phyloP scores from a whole-genome alignment of 2,888 invertebrate genomes.

The Beris chalybata region DNA sequence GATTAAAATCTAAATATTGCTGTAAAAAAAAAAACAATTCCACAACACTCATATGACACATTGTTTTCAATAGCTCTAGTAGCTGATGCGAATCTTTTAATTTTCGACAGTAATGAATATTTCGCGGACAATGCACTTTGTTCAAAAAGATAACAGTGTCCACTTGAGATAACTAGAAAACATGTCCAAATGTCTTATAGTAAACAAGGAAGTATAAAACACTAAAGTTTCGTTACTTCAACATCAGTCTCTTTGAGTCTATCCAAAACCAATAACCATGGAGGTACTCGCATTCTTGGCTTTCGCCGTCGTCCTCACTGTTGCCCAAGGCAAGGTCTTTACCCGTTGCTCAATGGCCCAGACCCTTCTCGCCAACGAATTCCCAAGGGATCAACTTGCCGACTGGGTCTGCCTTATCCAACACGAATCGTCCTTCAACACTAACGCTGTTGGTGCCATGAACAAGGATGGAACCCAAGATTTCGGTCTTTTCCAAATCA shows the following conservation, averaged over 20 bases:
- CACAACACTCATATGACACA: too few species aligned
- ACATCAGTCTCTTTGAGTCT: constrained; percentile 8
- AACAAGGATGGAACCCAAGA: constrained; percentile 26
- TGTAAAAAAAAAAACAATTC: too few species aligned
- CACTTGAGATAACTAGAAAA: too few species aligned
- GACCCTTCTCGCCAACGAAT: constrained; percentile 12
- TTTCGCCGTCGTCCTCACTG: constrained; percentile 12
- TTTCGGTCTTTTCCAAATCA: constrained; percentile 44
- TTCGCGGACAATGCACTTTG: too few species aligned
- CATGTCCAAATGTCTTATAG: too few species aligned
- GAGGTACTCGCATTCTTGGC: background rate
- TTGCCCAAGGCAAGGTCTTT: constrained; percentile 13
- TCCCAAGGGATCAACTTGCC: constrained; percentile 12
- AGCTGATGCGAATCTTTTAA: too few species aligned
- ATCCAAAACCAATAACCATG: constrained; percentile 10
- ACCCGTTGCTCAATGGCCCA: constrained; percentile 15
- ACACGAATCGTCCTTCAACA: constrained; percentile 28
- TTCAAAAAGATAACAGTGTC: too few species aligned
- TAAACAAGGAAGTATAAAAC: too few species aligned
- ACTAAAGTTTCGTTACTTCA: background rate
- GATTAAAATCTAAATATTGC: too few species aligned
- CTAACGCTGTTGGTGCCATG: constrained; percentile 17
- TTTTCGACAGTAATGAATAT: too few species aligned
- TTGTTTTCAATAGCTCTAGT: too few species aligned
- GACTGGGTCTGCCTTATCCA: constrained; percentile 26